These are phyloP conservation scores for Branchellion lobata DNA, from an alignment of 2,888 invertebrate genomes.

Conservation along the genomic window DNA sequence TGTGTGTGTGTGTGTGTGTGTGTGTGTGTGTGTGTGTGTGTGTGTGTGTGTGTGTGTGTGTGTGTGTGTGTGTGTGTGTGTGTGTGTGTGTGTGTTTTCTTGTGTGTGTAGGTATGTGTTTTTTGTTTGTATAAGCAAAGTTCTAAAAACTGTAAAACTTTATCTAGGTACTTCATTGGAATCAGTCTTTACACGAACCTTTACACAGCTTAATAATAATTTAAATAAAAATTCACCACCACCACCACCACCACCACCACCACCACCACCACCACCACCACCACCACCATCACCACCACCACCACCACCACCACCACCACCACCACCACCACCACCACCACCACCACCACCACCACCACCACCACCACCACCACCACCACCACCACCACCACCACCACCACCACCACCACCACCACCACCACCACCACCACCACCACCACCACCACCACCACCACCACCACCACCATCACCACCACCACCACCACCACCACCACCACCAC, in stretches of 20 bases:
- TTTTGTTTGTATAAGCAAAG: too few relatives aligned
- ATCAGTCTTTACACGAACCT: too few relatives aligned
- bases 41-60: too few relatives aligned
- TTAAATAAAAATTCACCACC: too few relatives aligned
- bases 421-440: constrained; percentile 44
- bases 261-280: constrained; percentile 46
- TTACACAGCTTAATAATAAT: too few relatives aligned
- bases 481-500: constrained; percentile 43
- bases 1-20: too few relatives aligned
- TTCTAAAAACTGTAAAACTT: too few relatives aligned
- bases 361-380: constrained; percentile 47
- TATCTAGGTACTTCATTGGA: too few relatives aligned
- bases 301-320: constrained; percentile 44
- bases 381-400: constrained; percentile 46
- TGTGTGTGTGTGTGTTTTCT: too few relatives aligned
- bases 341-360: constrained; percentile 45
- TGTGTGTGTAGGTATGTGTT: too few relatives aligned
- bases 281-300: constrained; percentile 45
- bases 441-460: constrained; percentile 44
- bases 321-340: constrained; percentile 44
- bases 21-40: too few relatives aligned
- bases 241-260: constrained; percentile 45
- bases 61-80: too few relatives aligned
- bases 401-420: constrained; percentile 44
- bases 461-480: constrained; percentile 44